Percentiles rank a stretch among this genome's conserved stretches.
Evolutionary conservation across 2,113 vertebrate genomes (phyloP).

Genomic region (Sinocyclocheilus rhinocerous): DNA sequence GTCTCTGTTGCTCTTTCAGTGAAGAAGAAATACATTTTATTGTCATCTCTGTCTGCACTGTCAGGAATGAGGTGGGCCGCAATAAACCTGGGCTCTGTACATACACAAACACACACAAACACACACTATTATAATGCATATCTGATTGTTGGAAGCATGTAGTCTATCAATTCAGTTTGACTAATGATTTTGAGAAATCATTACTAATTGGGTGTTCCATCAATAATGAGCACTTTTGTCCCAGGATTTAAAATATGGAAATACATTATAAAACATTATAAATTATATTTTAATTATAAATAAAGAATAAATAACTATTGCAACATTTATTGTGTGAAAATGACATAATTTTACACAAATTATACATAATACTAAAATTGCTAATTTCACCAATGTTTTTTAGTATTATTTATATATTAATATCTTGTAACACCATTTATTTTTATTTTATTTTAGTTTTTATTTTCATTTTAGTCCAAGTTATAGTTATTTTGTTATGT

Average conservation of each 20-base stretch:
- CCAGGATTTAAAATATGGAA: too few relatives aligned
- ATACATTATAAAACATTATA: too few relatives aligned
- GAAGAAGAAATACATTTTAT: constrained; percentile 98
- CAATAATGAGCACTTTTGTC: neutral
- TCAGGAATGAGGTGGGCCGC: constrained; percentile 87
- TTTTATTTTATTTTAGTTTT: neutral
- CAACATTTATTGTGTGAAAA: neutral
- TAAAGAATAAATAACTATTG: neutral
- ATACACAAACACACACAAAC: constrained; percentile 20
- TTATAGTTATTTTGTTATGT: too few relatives aligned
- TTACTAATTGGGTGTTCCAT: neutral
- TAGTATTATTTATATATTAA: neutral
- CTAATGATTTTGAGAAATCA: neutral
- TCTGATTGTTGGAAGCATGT: neutral
- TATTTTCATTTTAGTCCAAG: too few relatives aligned
- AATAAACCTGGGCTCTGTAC: constrained; percentile 87
- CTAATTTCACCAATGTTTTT: neutral
- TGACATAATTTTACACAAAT: too few relatives aligned
- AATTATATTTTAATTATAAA: too few relatives aligned
- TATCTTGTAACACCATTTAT: neutral
- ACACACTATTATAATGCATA: neutral
- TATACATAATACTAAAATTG: too few relatives aligned
- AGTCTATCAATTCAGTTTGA: neutral
- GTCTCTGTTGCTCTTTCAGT: constrained; percentile 84
- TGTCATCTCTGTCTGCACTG: constrained; percentile 84